Evolutionary conservation across 2,797 vertebrate genomes (phyloP).

Genomic region (Catostomus latipinnis): DNA sequence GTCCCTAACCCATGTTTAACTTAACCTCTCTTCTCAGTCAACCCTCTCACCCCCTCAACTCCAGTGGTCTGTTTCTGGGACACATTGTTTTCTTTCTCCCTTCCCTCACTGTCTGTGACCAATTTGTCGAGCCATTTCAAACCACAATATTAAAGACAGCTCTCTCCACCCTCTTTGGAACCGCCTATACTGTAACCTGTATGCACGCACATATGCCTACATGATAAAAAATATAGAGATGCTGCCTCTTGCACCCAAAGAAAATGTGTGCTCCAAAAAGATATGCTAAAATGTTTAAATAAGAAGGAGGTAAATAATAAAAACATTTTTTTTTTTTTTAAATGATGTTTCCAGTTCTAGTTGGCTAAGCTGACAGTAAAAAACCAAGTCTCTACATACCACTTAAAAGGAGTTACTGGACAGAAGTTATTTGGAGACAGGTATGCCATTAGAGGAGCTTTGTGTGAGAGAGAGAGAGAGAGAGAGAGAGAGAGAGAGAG

Average conservation of each 20-base stretch:
- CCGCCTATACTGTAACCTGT: constrained; percentile 30
- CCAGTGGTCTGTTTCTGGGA: constrained; percentile 78
- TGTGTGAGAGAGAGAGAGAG: constrained; percentile 10
- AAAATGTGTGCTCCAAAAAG: constrained; percentile 23
- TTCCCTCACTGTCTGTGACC: constrained; percentile 81
- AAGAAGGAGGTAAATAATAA: constrained; percentile 16
- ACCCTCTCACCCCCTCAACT: constrained; percentile 65
- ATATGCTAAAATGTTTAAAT: background rate
- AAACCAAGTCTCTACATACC: constrained; percentile 30
- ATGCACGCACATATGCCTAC: constrained; percentile 49
- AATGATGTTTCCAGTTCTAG: constrained; percentile 8
- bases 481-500: constrained; percentile 9
- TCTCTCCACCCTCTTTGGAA: constrained; percentile 52
- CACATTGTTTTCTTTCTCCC: constrained; percentile 78
- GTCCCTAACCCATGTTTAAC: constrained; percentile 8
- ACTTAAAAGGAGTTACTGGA: constrained; percentile 26
- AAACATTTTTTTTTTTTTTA: background rate
- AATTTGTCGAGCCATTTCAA: constrained; percentile 81
- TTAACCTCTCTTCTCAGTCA: constrained; percentile 36
- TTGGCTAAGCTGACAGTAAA: background rate
- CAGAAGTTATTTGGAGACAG: constrained; percentile 23
- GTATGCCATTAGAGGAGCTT: constrained; percentile 22
- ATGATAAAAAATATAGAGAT: constrained; percentile 34
- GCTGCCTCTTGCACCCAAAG: constrained; percentile 44
- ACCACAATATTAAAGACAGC: constrained; percentile 77